Base-by-base conservation (phyloP, 2,797 vertebrate species). In the Danio albolineatus region DNA sequence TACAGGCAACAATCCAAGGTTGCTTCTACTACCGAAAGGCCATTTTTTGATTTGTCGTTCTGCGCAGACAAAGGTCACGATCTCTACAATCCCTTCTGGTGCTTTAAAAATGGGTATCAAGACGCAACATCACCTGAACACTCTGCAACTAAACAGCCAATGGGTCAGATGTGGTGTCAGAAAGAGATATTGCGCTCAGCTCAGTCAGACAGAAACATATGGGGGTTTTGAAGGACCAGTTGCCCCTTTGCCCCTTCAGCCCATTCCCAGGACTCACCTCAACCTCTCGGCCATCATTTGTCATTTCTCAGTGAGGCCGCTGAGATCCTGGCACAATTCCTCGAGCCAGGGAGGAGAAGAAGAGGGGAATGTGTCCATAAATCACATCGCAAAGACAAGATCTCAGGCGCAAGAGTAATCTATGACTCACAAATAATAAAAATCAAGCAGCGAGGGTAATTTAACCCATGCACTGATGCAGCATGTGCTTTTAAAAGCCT, bases 241-340 rank as follows among this genome's bases (percentile, higher is more conserved):
- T 19, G 56, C 21, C 56, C 60, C 49, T 36, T 14, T 1, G 9
- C 46, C 41, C 19, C 21, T 54, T 46, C 62, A 8, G 9, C 53
- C 67, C 17, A 41, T 69, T 74, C 54, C 66, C 62, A 65, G 53
- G 64, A 74, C 53, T 41, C 62, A 39, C 43, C 21, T 38, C 54
- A 79, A 79, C n/a, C 61, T 71, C 61, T 62, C 39, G 41, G 21
- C 56, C 73, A 48, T 56, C 49, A 73, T 84, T 62, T 17, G 48
- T 78, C 76, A 83, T 70, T 28, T 71, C 43, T 17, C 10, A 21
- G 46, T 38, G 6, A 69, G 36, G 54, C 57, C 41, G 28, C 43
- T 14, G 41, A 69, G 36, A 73, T 41, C 51, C 36, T 71, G 43
- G 51, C 67, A 59, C n/a, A 38, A 66, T 44, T 64, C 19, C 53